Conservation (phyloP, 92 coral and sea anemone species). For the Epizoanthus stellaris region DNA sequence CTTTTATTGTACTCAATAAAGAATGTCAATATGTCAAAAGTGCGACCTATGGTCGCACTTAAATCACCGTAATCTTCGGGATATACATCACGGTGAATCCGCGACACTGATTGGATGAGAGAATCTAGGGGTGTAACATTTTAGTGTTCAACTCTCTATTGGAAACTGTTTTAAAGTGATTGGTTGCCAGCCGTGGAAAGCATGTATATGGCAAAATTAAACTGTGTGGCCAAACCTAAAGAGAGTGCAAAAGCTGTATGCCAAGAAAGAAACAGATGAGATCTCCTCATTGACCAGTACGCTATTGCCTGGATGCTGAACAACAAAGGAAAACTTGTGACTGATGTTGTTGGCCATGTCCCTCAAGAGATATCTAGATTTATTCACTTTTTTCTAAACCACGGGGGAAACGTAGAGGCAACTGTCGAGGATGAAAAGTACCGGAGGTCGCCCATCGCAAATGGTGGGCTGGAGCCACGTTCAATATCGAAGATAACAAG, state of each 20-base stretch:
- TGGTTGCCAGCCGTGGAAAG: conserved; percentile 34
- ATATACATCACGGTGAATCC: too few relatives aligned
- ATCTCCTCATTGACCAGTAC: conserved; percentile 18
- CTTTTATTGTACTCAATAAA: too few relatives aligned
- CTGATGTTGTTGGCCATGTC: conserved; percentile 48
- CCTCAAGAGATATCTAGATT: conserved; percentile 46
- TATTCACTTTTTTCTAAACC: conserved; percentile 42
- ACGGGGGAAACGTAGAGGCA: conserved; percentile 33
- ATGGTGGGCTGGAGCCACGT: conserved; percentile 37
- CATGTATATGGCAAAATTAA: conserved; percentile 19
- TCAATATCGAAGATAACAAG: conserved; percentile 38
- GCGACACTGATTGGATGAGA: too few relatives aligned
- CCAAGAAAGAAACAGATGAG: conserved; percentile 18
- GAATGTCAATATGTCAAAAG: too few relatives aligned
- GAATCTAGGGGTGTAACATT: too few relatives aligned
- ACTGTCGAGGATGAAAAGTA: conserved; percentile 37
- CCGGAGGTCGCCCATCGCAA: conserved; percentile 28
- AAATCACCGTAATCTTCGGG: too few relatives aligned
- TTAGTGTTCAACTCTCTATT: too few relatives aligned
- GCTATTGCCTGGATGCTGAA: conserved; percentile 39
- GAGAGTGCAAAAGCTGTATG: conserved; percentile 28
- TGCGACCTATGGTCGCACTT: too few relatives aligned
- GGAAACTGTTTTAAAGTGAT: conserved; percentile 22
- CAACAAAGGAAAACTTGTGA: conserved; percentile 46
- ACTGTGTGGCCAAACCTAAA: conserved; percentile 24